Conservation (phyloP, 2,797 vertebrate genomes). For the Atherinosoma microstoma region DNA sequence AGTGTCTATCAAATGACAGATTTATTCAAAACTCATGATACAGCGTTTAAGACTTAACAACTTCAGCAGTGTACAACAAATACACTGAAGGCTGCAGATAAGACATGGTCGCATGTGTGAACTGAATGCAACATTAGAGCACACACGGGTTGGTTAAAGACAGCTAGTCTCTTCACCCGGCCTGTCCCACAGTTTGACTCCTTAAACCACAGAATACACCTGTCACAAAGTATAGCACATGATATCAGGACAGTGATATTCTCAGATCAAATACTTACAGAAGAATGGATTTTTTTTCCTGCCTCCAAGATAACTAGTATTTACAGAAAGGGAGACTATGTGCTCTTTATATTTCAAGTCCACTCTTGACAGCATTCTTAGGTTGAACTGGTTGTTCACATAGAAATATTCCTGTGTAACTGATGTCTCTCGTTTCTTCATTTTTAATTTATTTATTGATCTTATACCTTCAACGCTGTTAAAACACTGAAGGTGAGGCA, state of each 20-base stretch:
- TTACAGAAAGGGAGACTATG: slow-evolving; percentile 76
- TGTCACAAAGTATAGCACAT: slow-evolving; percentile 90
- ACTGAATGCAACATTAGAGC: slow-evolving; percentile 88
- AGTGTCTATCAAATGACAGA: slow-evolving; percentile 93
- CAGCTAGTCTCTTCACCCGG: slow-evolving; percentile 78
- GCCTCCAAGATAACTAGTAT: slow-evolving; percentile 82
- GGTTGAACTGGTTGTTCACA: slow-evolving; percentile 62
- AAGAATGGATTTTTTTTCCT: slow-evolving; percentile 52
- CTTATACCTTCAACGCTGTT: slow-evolving; percentile 52
- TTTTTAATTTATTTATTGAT: slow-evolving; percentile 25
- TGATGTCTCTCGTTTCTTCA: slow-evolving; percentile 37
- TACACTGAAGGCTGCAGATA: slow-evolving; percentile 85
- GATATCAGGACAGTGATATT: slow-evolving; percentile 83
- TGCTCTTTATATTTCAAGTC: slow-evolving; percentile 74
- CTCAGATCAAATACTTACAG: slow-evolving; percentile 81
- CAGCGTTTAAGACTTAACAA: slow-evolving; percentile 88
- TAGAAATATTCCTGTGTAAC: slow-evolving; percentile 60
- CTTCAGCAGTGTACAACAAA: slow-evolving; percentile 86
- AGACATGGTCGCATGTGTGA: slow-evolving; percentile 87
- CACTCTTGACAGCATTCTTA: slow-evolving; percentile 70
- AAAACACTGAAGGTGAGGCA: slow-evolving; percentile 66
- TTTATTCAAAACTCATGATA: slow-evolving; percentile 96
- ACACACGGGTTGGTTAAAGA: slow-evolving; percentile 87
- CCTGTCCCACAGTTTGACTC: slow-evolving; percentile 63
- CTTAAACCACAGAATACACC: slow-evolving; percentile 79